Evolutionary conservation across 2,888 invertebrate genomes (phyloP).

Genomic region (Drosophila parthenogenetica): DNA sequence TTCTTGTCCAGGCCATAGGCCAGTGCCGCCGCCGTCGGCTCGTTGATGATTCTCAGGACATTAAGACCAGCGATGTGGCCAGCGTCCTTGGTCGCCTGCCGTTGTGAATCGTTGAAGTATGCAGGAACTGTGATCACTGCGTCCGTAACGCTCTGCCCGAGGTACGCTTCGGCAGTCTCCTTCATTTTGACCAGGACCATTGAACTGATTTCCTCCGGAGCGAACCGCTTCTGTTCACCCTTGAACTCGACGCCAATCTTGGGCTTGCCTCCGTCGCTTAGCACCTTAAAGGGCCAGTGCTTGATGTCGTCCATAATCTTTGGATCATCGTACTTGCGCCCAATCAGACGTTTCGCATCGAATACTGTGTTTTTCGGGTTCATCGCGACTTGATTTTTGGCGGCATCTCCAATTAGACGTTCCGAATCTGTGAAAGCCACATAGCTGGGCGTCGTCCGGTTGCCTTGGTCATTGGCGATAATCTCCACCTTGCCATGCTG

Average conservation of each 20-base stretch:
- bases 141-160: conserved; percentile 93
- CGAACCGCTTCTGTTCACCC: conserved; percentile 94
- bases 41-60: conserved; percentile 95
- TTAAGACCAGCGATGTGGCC: conserved; percentile 96
- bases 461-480: conserved; percentile 93
- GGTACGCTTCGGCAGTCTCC: conserved; percentile 94
- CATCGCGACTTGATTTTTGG: conserved; percentile 87
- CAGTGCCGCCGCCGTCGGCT: conserved; percentile 96
- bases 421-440: conserved; percentile 23
- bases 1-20: conserved; percentile 96
- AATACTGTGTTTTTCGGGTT: conserved; percentile 94
- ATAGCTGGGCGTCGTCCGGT: conserved; percentile 52
- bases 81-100: conserved; percentile 97
- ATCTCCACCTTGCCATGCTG: conserved; percentile 93
- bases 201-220: conserved; percentile 95
- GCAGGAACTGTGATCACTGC: conserved; percentile 87
- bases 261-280: conserved; percentile 92
- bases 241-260: conserved; percentile 94
- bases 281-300: conserved; percentile 96
- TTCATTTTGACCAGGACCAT: conserved; percentile 95
- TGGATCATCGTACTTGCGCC: conserved; percentile 94
- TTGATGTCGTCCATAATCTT: conserved; percentile 97
- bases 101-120: conserved; percentile 25
- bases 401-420: conserved; percentile 24
- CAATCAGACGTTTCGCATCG: conserved; percentile 97